phyloP scores from a whole-genome alignment of 2,888 invertebrate species.

The Archips xylosteana region DNA sequence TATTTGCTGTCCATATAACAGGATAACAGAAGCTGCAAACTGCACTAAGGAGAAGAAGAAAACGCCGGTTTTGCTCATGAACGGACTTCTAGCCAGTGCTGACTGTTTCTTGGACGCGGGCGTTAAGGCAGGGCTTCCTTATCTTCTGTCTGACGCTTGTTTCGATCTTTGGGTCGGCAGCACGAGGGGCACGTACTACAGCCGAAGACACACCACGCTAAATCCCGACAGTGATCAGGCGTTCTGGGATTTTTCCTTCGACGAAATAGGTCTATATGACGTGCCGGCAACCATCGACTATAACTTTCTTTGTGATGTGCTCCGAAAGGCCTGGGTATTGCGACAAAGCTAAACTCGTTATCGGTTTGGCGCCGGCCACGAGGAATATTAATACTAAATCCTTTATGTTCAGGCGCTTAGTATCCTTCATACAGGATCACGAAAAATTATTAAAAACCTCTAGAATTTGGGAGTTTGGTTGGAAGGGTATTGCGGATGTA shows the following conservation, averaged over 20 bases:
- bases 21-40: conserved; percentile 24
- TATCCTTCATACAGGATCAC: conserved; percentile 4
- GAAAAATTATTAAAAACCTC: not conserved
- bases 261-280: conserved; percentile 89
- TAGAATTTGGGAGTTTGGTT: conserved; percentile 14
- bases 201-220: conserved; percentile 24
- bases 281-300: conserved; percentile 90
- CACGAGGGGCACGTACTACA: conserved; percentile 40
- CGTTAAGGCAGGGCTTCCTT: conserved; percentile 21
- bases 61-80: conserved; percentile 31
- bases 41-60: conserved; percentile 13
- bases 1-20: conserved; percentile 21
- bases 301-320: conserved; percentile 72
- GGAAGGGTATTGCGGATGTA: conserved; percentile 12
- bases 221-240: conserved; percentile 49
- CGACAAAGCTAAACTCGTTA: conserved; percentile 59
- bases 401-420: not conserved
- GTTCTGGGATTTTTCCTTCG: conserved; percentile 88
- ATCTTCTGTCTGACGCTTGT: conserved; percentile 24
- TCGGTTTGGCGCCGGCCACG: conserved; percentile 26
- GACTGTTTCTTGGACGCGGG: conserved; percentile 28
- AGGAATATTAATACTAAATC: conserved; percentile 25
- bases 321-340: conserved; percentile 73
- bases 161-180: conserved; percentile 32
- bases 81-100: conserved; percentile 28